A percentile compares a stretch with the other conserved stretches of the same genome.
phyloP scores from a whole-genome alignment of 2,797 vertebrate species.

The Hypotaenidia philippensis region DNA sequence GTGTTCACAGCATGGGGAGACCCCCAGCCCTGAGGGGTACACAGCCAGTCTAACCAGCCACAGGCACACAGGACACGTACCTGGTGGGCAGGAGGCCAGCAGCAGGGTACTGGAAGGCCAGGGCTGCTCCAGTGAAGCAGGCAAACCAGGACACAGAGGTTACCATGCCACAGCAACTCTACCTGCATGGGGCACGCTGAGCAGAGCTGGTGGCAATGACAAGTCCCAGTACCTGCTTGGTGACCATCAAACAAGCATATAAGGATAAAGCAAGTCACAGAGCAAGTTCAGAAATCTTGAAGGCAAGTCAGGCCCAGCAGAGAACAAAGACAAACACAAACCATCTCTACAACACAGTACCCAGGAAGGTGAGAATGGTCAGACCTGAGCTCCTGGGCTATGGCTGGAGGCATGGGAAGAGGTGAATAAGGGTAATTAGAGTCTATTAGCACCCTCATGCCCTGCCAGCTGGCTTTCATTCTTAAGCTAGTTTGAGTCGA shows the following conservation, averaged over 20 bases:
- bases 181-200: rapidly evolving
- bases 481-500: not conserved
- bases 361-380: rapidly evolving
- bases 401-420: not conserved
- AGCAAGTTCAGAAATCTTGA: not conserved
- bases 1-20: not conserved
- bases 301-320: not conserved
- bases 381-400: not conserved
- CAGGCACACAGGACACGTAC: not conserved
- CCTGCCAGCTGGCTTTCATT: not conserved
- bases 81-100: too few species aligned
- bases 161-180: not conserved
- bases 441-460: not conserved
- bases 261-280: not conserved
- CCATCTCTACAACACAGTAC: not conserved
- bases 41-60: not conserved
- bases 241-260: not conserved
- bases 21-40: not conserved
- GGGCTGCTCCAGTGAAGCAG: rapidly evolving
- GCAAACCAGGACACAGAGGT: not conserved
- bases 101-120: not conserved
- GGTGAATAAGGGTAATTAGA: not conserved
- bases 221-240: not conserved
- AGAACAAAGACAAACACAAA: not conserved
- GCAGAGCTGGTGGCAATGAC: not conserved